Percentiles rank a stretch among this genome's conserved stretches.
These are phyloP conservation scores for Procambarus virginalis DNA, from an alignment of 1,140 invertebrate genomes.

Conservation along the genomic window DNA sequence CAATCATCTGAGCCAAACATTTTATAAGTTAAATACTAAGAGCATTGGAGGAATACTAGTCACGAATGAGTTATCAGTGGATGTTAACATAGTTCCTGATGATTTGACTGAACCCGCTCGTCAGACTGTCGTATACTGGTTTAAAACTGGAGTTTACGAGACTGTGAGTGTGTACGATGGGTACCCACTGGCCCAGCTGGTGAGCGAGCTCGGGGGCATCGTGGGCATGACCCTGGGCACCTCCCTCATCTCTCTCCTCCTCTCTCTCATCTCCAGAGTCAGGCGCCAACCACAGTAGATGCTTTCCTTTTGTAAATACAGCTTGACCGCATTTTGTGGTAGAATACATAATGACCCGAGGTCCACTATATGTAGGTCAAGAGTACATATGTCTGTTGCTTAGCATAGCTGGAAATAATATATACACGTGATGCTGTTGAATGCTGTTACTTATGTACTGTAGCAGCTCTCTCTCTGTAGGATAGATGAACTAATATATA, in stretches of 20 bases:
- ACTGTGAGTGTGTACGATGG: slow-evolving; percentile 9
- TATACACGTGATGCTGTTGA: too few relatives aligned
- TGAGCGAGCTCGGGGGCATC: slow-evolving; percentile 26
- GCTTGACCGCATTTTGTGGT: too few relatives aligned
- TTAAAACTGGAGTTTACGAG: slow-evolving; percentile 1
- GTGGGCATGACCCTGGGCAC: slow-evolving; percentile 32
- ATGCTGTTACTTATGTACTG: too few relatives aligned
- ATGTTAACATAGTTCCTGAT: background rate
- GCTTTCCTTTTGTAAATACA: too few relatives aligned
- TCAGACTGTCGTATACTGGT: background rate
- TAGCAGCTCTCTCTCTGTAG: too few relatives aligned
- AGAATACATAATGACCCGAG: too few relatives aligned
- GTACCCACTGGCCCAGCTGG: slow-evolving; percentile 1
- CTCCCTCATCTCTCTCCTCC: slow-evolving; percentile 9
- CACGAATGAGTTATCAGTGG: background rate
- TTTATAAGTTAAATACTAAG: background rate
- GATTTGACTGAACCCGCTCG: background rate
- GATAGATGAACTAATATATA: too few relatives aligned
- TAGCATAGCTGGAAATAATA: too few relatives aligned
- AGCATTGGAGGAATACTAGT: background rate
- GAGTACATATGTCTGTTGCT: too few relatives aligned
- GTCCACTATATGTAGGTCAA: too few relatives aligned
- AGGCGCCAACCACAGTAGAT: too few relatives aligned
- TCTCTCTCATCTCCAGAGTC: background rate
- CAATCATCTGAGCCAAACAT: background rate